Conservation (phyloP, 1,140 invertebrate genomes). For the Platorchestia sp. region DNA sequence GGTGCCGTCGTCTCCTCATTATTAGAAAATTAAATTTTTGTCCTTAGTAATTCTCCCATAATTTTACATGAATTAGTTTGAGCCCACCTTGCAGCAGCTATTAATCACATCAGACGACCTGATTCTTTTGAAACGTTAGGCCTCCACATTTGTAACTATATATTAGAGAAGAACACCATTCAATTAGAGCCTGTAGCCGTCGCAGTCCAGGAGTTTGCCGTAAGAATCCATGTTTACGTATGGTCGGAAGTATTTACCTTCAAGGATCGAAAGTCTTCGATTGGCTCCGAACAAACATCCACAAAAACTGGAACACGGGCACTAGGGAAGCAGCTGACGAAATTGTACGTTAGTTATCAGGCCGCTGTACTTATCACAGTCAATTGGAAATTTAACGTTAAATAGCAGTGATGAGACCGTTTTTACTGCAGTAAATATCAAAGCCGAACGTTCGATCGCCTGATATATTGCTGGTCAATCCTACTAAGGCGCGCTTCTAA, state of each 20-base stretch:
- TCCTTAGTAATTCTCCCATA: neutral
- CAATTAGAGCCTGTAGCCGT: neutral
- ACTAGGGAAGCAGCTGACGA: neutral
- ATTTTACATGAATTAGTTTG: neutral
- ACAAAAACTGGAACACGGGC: neutral
- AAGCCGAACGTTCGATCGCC: neutral
- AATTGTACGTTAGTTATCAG: constrained; percentile 1
- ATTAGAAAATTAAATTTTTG: neutral
- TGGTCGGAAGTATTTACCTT: neutral
- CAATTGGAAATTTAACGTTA: constrained; percentile 1
- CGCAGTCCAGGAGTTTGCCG: neutral
- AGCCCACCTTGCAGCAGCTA: neutral
- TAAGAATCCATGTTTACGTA: neutral
- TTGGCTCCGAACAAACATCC: neutral
- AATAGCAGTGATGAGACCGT: neutral
- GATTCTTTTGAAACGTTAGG: neutral
- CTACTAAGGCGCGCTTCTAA: neutral
- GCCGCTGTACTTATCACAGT: neutral
- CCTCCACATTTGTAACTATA: neutral
- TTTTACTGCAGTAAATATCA: neutral
- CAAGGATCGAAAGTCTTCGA: neutral
- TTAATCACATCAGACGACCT: neutral
- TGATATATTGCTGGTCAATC: neutral
- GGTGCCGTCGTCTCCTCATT: neutral
- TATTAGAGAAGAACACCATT: neutral